Base-by-base conservation (phyloP, 2,113 vertebrate genomes). In the Hippopotamus amphibius region DNA sequence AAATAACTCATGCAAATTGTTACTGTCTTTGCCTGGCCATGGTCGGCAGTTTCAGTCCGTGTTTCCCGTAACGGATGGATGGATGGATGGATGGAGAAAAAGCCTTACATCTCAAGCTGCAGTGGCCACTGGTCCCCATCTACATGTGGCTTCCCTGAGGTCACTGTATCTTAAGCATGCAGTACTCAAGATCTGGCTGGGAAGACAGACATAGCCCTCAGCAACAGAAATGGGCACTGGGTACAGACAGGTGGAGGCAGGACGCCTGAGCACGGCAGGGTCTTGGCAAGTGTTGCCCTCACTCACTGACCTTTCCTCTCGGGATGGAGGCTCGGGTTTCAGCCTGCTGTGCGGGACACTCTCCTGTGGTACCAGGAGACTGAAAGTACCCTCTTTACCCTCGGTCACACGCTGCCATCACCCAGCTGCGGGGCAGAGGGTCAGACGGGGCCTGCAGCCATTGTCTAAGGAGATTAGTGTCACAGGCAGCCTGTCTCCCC, bases 281-380 rank as follows among this genome's bases (percentile, higher is more conserved):
- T 30, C 72, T 85, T 55, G 76, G n/a, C 41, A 19, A 69, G 55
- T 48, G 24, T 83, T 95, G 90, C 77, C 90, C 93, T 68, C 68
- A 26, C 43, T 79, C 59, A 21, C 88, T 98, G 97, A 97, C 97
- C 97, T 97, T 97, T 98, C 93, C 68, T 93, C 55, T 94, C 55
- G 72, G 85, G 63, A 81, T 74, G 74, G 95, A 90, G 80, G 96
- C 95, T 98, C 93, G 2, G 80, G 93, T 97, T 98, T 97, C 97
- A 92, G 86, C 79, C 93, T 65, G 82, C 74, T 76, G 37, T 53
- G 68, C 93, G 37, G 33, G 65, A 97, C 79, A n/a, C 55, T 80
- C 43, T 63, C 92, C 69, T 90, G 77, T 74, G 71, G 37, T 69
- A 82, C 85, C 68, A 66, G 76, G 68, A 89, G 88, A 88, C 92